Percentiles rank a stretch among this genome's conserved stretches.
phyloP scores from a whole-genome alignment of 2,888 invertebrate genomes.

The Baccha elongata region DNA sequence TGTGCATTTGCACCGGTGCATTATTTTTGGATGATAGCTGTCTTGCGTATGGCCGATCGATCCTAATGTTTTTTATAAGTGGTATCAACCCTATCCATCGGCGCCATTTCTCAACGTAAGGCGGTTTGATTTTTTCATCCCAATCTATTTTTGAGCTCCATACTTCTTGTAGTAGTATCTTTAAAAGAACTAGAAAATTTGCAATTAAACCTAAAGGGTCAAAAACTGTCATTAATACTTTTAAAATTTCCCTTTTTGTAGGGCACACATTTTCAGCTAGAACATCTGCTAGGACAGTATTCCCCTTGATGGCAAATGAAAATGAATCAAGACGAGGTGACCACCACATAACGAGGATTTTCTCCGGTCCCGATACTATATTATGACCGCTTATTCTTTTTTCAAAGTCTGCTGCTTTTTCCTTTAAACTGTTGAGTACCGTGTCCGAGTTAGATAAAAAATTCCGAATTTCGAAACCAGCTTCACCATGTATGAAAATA shows the following conservation, averaged over 20 bases:
- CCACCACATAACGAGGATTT: constrained; percentile 70
- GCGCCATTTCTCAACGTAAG: neutral
- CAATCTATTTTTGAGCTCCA: neutral
- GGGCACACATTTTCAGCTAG: neutral
- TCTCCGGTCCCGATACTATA: neutral
- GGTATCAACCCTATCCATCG: neutral
- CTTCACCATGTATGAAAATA: too few relatives aligned
- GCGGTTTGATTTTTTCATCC: neutral
- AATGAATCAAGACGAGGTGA: too few relatives aligned
- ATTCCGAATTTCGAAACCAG: constrained; percentile 29
- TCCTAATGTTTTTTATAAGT: neutral
- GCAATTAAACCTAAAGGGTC: neutral
- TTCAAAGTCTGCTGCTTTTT: neutral
- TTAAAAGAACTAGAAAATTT: neutral
- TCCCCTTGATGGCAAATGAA: neutral
- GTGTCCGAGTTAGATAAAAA: neutral
- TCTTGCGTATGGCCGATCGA: neutral
- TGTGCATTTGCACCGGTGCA: too few relatives aligned
- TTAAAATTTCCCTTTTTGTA: neutral
- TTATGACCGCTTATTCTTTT: neutral
- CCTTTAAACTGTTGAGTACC: neutral
- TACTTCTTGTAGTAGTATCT: neutral
- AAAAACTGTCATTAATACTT: constrained; percentile 20
- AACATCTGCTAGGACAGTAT: neutral
- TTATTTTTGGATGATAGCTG: too few relatives aligned